Percentiles rank a stretch among this genome's conserved stretches.
phyloP scores from a whole-genome alignment of 2,888 invertebrate genomes.

The Adelognathus sp. region DNA sequence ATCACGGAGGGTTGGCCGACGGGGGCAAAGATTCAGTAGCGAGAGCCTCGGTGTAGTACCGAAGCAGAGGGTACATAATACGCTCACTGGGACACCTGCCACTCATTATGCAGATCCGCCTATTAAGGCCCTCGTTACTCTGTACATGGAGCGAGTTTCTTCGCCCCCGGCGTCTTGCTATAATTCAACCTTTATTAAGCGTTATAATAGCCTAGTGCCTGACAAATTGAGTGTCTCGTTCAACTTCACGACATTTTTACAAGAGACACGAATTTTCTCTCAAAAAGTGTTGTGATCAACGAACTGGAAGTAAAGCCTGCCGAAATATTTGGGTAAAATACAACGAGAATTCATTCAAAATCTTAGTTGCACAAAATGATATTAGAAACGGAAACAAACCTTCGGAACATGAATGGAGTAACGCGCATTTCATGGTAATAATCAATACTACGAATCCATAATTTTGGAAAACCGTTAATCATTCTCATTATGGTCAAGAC shows the following conservation, averaged over 20 bases:
- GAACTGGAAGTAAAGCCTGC: not conserved
- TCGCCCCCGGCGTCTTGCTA: not conserved
- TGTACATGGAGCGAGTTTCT: not conserved
- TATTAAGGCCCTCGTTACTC: constrained; percentile 33
- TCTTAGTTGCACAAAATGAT: too few relatives aligned
- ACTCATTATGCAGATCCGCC: constrained; percentile 34
- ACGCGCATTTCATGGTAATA: too few relatives aligned
- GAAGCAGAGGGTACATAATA: not conserved
- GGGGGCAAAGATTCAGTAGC: not conserved
- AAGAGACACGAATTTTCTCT: not conserved
- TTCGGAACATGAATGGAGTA: too few relatives aligned
- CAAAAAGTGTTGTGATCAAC: not conserved
- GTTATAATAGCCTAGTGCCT: constrained; percentile 6
- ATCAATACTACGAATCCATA: too few relatives aligned
- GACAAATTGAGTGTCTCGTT: constrained; percentile 20
- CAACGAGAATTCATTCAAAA: too few relatives aligned
- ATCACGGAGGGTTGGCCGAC: not conserved
- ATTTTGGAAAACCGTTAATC: too few relatives aligned
- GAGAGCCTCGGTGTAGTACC: not conserved
- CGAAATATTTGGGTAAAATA: too few relatives aligned
- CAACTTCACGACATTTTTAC: constrained; percentile 3
- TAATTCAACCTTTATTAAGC: not conserved
- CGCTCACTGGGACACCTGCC: constrained; percentile 34
- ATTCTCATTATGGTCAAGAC: too few relatives aligned
- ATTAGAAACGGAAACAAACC: too few relatives aligned